Conservation (phyloP, 2,888 invertebrate species). For the Nephrotoma guestfalica region DNA sequence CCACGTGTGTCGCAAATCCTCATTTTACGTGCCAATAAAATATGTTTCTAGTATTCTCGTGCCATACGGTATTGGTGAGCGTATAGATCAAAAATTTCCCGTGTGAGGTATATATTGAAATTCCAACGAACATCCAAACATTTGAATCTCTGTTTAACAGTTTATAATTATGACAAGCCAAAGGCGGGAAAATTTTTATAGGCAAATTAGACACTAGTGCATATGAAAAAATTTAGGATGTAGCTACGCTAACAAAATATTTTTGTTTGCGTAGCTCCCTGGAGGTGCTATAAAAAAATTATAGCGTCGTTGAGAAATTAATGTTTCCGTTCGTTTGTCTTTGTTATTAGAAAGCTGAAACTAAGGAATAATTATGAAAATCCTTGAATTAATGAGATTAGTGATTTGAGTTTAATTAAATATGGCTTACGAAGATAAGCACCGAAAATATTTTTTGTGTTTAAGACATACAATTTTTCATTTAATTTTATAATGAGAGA, state of each 20-base stretch:
- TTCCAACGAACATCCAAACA: too few relatives aligned
- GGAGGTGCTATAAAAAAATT: neutral
- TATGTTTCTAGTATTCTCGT: too few relatives aligned
- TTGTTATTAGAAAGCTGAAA: neutral
- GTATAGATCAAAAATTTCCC: too few relatives aligned
- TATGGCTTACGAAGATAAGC: neutral
- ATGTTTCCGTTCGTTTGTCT: neutral
- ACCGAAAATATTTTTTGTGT: neutral
- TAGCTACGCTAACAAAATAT: neutral
- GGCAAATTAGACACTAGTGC: neutral
- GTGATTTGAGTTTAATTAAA: neutral
- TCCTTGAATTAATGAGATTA: neutral
- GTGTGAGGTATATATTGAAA: too few relatives aligned
- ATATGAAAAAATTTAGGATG: neutral
- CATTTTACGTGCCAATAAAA: too few relatives aligned
- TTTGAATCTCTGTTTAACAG: too few relatives aligned
- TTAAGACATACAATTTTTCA: neutral
- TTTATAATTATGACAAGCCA: too few relatives aligned
- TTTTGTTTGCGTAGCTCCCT: neutral
- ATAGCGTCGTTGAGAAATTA: neutral
- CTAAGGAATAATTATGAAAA: neutral
- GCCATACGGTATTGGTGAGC: too few relatives aligned
- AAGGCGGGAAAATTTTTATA: neutral
- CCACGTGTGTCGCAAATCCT: too few relatives aligned
- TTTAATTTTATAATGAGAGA: too few relatives aligned